A percentile compares a stretch with the other conserved stretches of the same genome.
Conservation (phyloP, 2,113 vertebrate genomes). For the Dipodomys ordii region DNA sequence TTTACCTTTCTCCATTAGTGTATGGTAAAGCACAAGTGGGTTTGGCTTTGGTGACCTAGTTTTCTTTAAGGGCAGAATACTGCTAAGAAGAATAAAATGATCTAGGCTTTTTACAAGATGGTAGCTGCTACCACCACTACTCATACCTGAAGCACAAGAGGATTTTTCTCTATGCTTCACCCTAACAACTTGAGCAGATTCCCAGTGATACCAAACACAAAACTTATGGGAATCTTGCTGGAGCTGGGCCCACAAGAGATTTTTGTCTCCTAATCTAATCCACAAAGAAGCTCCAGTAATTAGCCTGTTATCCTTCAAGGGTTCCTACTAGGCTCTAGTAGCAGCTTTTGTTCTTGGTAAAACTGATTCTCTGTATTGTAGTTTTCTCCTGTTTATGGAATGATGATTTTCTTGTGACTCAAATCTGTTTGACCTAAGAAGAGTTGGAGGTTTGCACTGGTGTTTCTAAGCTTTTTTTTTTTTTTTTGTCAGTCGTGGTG, state of each 20-base stretch:
- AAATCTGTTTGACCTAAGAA: background rate
- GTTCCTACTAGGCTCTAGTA: background rate
- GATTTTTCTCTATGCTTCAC: background rate
- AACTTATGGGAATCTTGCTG: background rate
- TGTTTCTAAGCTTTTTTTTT: background rate
- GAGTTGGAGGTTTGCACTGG: background rate
- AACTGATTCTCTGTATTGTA: background rate
- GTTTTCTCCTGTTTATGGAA: background rate
- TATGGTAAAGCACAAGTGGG: background rate
- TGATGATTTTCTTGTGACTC: background rate
- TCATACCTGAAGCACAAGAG: background rate
- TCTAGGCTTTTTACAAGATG: background rate
- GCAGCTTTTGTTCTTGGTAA: background rate
- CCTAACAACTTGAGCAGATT: background rate
- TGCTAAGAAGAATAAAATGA: background rate
- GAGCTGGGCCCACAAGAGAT: background rate
- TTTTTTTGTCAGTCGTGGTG: too few relatives aligned
- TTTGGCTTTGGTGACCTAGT: background rate
- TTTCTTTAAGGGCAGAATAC: background rate
- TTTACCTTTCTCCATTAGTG: background rate
- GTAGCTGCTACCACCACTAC: background rate
- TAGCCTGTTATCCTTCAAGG: background rate
- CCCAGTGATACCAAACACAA: background rate
- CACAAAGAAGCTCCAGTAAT: background rate
- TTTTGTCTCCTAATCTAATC: background rate